phyloP scores from a whole-genome alignment of 2,113 vertebrate genomes.

The Saccopteryx bilineata region DNA sequence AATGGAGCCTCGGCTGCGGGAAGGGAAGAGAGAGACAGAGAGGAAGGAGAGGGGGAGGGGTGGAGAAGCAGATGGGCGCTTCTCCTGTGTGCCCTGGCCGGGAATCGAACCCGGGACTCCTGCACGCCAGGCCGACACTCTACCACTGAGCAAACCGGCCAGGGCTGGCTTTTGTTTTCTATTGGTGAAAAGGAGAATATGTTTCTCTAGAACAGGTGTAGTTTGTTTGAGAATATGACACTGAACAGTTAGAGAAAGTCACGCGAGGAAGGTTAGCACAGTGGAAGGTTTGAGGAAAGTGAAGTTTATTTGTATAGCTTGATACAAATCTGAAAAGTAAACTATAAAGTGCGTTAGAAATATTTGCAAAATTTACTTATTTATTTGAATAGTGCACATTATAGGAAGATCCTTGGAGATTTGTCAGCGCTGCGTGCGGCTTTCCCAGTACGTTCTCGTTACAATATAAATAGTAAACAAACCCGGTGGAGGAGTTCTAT shows the following conservation, averaged over 20 bases:
- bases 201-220: background rate
- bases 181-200: background rate
- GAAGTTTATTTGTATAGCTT: background rate
- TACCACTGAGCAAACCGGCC: too few species aligned
- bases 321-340: background rate
- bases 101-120: too few species aligned
- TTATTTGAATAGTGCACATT: background rate
- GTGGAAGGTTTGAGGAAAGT: background rate
- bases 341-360: background rate
- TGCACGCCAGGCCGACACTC: too few species aligned
- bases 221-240: background rate
- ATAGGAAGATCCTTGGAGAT: background rate
- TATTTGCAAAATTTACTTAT: background rate
- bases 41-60: too few species aligned
- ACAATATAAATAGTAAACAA: background rate
- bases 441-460: background rate
- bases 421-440: background rate
- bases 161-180: background rate
- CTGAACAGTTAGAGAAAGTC: background rate
- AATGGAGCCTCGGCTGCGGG: too few species aligned
- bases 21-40: too few species aligned
- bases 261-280: background rate
- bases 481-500: background rate
- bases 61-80: too few species aligned
- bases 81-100: too few species aligned